A percentile compares a stretch with the other conserved stretches of the same genome.
phyloP scores from a whole-genome alignment of 2,888 invertebrate species.

The Crioceris asparagi region DNA sequence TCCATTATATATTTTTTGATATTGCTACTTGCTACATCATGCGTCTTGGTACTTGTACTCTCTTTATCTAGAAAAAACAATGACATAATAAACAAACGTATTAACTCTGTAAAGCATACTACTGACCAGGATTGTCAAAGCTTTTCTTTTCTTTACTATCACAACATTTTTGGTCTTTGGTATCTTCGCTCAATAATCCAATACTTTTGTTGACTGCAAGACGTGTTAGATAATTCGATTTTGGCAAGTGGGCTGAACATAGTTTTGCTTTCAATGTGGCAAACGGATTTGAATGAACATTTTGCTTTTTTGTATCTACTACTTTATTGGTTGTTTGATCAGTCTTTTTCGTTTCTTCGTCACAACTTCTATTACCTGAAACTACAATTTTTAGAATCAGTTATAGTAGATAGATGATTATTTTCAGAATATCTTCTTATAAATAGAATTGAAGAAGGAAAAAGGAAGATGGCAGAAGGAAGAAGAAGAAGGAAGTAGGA shows the following conservation, averaged over 20 bases:
- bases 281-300: constrained; percentile 32
- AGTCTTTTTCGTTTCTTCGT: constrained; percentile 33
- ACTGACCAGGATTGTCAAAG: constrained; percentile 12
- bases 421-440: too few species aligned
- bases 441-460: not conserved
- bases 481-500: not conserved
- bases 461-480: not conserved
- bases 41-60: not conserved
- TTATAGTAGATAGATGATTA: too few species aligned
- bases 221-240: constrained; percentile 35
- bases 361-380: constrained; percentile 24
- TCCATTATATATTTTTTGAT: constrained; percentile 21
- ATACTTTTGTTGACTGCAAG: constrained; percentile 38
- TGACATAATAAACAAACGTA: not conserved
- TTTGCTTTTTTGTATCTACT: constrained; percentile 29
- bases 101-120: not conserved
- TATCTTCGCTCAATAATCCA: constrained; percentile 33
- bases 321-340: constrained; percentile 35
- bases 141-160: constrained; percentile 22
- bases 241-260: constrained; percentile 39
- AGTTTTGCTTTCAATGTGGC: constrained; percentile 37
- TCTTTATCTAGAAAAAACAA: too few species aligned
- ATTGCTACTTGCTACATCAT: constrained; percentile 6
- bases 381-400: too few species aligned
- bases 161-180: constrained; percentile 24